Evolutionary conservation across 2,113 vertebrate genomes (phyloP).

Genomic region (Petrocephalus microphthalmus): DNA sequence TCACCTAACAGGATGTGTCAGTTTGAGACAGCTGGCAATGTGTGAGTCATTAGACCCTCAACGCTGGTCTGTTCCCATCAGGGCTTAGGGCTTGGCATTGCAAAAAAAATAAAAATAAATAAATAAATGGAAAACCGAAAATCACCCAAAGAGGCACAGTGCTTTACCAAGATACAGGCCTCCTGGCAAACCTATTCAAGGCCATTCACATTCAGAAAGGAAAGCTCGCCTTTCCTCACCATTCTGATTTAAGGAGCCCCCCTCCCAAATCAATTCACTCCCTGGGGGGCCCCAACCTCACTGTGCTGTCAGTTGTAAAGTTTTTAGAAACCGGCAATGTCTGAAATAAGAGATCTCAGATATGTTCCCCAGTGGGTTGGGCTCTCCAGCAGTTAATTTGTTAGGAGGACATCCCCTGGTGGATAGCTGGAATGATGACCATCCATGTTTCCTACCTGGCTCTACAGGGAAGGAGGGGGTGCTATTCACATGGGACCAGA

Average conservation of each 20-base stretch:
- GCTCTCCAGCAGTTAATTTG: neutral
- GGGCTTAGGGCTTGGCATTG: constrained; percentile 21
- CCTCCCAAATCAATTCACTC: neutral
- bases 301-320: neutral
- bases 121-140: constrained; percentile 12
- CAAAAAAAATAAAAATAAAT: neutral
- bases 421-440: neutral
- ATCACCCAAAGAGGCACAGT: no score
- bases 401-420: neutral
- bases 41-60: constrained; percentile 42
- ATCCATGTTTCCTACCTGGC: neutral
- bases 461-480: neutral
- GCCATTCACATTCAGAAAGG: neutral
- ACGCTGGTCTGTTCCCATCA: constrained; percentile 27
- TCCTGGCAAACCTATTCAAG: constrained; percentile 10
- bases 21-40: constrained; percentile 44
- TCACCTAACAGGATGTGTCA: constrained; percentile 53
- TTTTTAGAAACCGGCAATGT: neutral
- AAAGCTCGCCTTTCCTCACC: neutral
- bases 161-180: neutral
- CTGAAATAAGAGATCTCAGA: neutral
- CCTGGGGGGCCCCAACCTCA: neutral
- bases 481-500: neutral
- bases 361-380: neutral
- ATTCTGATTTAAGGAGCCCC: neutral